Evolutionary conservation across 2,113 vertebrate genomes (phyloP), one percentile per base, ranked within the genome.

Genomic region (Sardina pilchardus): DNA sequence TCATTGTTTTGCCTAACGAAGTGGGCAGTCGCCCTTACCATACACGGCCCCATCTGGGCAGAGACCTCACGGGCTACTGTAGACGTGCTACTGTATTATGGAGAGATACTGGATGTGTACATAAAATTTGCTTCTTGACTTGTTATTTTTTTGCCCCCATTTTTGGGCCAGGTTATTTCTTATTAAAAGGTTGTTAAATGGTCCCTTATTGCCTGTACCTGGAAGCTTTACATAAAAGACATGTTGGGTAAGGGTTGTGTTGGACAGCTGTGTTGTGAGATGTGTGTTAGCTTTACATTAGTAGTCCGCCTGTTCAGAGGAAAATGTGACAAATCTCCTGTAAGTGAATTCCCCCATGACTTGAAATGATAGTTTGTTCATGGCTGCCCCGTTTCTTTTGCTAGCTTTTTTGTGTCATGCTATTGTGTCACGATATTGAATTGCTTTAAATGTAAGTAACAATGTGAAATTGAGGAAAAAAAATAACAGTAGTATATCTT

Each of bases 401-500:
- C 84, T 88, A 85, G 89, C 87, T 84, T 88, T 88, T 43, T 88
- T 43, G 84, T 89, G 89, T 89, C 85, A 86, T 85, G 85, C 89
- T 86, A 84, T 86, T 17, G 87, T 89, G 86, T 86, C 85, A 85
- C 84, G 89, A 87, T 86, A 90, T 87, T 84, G 89, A 84, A 85
- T 90, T 90, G 86, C 88, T 89, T 89, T 89, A 87, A 78, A 86
- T 90, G 89, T 90, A 85, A 86, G 87, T 90, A 82, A 82, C 71
- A 86, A 83, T 85, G 86, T 90, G 87, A 86, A 42, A 78, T 78
- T 78, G 71, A 67, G 39, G 53, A 42, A 63, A 71, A 85, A 78
- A 83, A 84, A 80, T 80, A 84, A 82, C 63, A 84, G 87, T 87
- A 83, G 84, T 87, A 81, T 81, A 83, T 50, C n/a, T 88, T 90